Percentiles rank a stretch among this genome's conserved stretches.
These are phyloP conservation scores for Spisula solida DNA, from an alignment of 2,888 invertebrate species.

Conservation along the genomic window DNA sequence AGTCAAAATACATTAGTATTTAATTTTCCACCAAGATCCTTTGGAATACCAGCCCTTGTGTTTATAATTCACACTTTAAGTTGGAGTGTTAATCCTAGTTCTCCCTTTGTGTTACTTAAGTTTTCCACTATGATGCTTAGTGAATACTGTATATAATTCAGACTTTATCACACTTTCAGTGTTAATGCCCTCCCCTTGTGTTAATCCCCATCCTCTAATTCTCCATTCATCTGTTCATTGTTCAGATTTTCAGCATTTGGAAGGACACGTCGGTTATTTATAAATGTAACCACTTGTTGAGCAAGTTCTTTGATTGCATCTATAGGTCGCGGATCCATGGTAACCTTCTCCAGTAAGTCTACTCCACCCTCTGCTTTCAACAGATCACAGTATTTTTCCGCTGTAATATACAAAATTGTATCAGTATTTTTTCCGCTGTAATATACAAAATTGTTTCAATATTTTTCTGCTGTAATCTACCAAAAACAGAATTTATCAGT, in stretches of 20 bases:
- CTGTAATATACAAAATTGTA: conserved; percentile 88
- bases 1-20: not conserved
- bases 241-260: not conserved
- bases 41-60: no score
- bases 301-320: conserved; percentile 76
- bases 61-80: no score
- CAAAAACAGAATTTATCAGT: not conserved
- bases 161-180: no score
- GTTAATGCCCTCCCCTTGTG: not conserved
- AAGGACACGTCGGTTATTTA: conserved; percentile 29
- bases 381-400: conserved; percentile 96
- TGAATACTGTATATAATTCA: no score
- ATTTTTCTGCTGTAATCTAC: not conserved
- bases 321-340: conserved; percentile 77
- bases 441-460: not conserved
- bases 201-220: conserved; percentile 21
- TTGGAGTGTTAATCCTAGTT: no score
- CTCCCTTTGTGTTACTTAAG: no score
- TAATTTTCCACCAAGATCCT: no score
- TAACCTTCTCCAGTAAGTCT: conserved; percentile 90
- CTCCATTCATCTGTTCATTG: conserved; percentile 25
- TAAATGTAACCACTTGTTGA: conserved; percentile 56
- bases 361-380: conserved; percentile 96
- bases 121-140: no score
- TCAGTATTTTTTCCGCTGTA: not conserved